Base-by-base conservation (phyloP, 2,113 vertebrate species). In the Calonectris borealis region DNA sequence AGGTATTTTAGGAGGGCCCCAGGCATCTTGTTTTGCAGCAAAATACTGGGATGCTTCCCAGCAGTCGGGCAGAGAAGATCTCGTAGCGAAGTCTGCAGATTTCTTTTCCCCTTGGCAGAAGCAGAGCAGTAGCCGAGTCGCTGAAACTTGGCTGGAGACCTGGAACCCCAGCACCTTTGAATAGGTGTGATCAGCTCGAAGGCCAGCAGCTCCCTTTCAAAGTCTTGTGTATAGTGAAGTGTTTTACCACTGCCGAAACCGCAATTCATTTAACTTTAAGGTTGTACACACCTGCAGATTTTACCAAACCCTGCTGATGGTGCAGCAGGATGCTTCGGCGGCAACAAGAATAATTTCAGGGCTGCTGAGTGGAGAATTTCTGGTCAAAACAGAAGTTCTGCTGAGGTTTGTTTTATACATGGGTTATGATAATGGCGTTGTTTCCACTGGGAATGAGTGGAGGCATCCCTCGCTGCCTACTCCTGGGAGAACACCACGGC, bases 211-310 rank as follows among this genome's bases (percentile, higher is more conserved):
- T 5, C 31, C 84, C 36, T 72, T 44, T 64, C 3, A 1, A 48
- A 62, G n/a, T 1, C 1, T 54, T 34, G 11, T 77, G 19, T 15
- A 2, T 42, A 9, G 42, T 38, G 46, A 60, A 84, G 7, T 62
- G 8, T 57, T 82, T 72, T 48, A 38, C 16, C 16, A 5, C 52
- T 38, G 60, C 42, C 3, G 2, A 46, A 85, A 58, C 22, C 18
- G 19, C 77, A 55, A 1, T 7, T 34, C 0, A 0, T 49, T 72
- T 57, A 20, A 40, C 26, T 48, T 51, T 6, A 64, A 44, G 34
- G 8, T 49, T 77, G 44, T 49, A 13, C 11, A 5, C 7, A 44
- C 24, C 25, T 8, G 1, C 0, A 3, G 10, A 13, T 65, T 55
- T 66, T 2, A 22, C 26, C 13, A 5, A 51, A 42, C 38, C 6